Percentiles rank a stretch among this genome's conserved stretches.
Evolutionary conservation across 2,888 invertebrate genomes (phyloP).

Genomic region (Nemotelus nigrinus): DNA sequence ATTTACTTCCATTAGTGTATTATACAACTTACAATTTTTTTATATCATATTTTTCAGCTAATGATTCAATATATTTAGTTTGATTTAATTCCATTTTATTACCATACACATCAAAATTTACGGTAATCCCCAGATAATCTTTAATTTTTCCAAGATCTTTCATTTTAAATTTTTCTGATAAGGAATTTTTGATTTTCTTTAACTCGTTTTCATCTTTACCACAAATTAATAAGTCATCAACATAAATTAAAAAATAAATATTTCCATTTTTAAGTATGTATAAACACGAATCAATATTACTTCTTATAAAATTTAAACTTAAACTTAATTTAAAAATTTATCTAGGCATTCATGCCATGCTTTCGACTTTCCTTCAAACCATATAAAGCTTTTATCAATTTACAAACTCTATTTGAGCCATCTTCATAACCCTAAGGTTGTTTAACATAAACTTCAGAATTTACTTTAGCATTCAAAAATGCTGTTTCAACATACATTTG

Average conservation of each 20-base stretch:
- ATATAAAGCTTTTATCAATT: slow-evolving; percentile 54
- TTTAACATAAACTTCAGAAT: slow-evolving; percentile 52
- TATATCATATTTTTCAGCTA: slow-evolving; percentile 38
- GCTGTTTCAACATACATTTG: slow-evolving; percentile 53
- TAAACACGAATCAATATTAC: slow-evolving; percentile 5
- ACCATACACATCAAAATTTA: background rate
- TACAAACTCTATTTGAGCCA: slow-evolving; percentile 54
- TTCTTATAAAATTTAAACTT: background rate
- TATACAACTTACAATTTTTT: slow-evolving; percentile 44
- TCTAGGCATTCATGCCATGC: slow-evolving; percentile 13
- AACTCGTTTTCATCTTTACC: background rate
- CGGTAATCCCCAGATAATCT: slow-evolving; percentile 10
- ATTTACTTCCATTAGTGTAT: slow-evolving; percentile 47
- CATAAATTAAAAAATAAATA: background rate
- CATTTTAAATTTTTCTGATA: slow-evolving; percentile 15
- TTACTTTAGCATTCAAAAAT: slow-evolving; percentile 52
- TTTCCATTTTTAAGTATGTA: slow-evolving; percentile 1
- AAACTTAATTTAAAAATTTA: background rate
- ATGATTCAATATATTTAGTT: slow-evolving; percentile 42
- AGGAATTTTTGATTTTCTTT: background rate
- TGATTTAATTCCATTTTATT: slow-evolving; percentile 24
- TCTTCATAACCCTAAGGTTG: slow-evolving; percentile 55
- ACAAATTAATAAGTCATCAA: background rate
- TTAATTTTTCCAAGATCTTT: slow-evolving; percentile 7
- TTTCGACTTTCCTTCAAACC: slow-evolving; percentile 48